A percentile compares a stretch with the other conserved stretches of the same genome.
Conservation (phyloP, 2,113 vertebrate species). For the Neopipo cinnamomea region DNA sequence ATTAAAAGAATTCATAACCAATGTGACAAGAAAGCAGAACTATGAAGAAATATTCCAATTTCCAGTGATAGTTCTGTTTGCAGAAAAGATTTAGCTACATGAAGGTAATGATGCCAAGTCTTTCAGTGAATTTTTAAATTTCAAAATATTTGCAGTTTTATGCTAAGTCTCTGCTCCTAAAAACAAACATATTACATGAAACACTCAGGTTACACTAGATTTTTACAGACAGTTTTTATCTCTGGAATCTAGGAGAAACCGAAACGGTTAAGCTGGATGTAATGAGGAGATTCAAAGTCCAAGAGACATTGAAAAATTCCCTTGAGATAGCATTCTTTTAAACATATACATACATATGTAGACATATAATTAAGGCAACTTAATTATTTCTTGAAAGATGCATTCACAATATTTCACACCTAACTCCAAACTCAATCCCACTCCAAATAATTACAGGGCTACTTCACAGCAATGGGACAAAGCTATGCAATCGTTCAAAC, state of each 20-base stretch:
- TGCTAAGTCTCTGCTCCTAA: not conserved
- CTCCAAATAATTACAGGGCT: not conserved
- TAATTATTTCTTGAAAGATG: not conserved
- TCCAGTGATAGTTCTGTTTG: not conserved
- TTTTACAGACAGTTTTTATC: not conserved
- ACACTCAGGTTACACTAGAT: not conserved
- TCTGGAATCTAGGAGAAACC: not conserved
- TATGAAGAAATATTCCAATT: not conserved
- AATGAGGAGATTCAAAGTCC: not conserved
- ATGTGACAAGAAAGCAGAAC: not conserved
- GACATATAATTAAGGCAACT: not conserved
- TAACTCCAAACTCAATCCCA: not conserved
- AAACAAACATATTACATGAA: not conserved
- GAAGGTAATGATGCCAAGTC: not conserved
- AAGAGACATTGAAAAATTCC: not conserved
- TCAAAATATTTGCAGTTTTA: not conserved
- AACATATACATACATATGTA: not conserved
- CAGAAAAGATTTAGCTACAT: not conserved
- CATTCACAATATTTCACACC: not conserved
- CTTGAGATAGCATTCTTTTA: not conserved
- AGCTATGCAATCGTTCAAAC: not conserved
- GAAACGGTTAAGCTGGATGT: not conserved
- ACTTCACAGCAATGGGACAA: not conserved
- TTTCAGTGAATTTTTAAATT: not conserved
- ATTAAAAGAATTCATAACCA: not conserved